Conservation (phyloP, 2,888 invertebrate species). For the Nowickia ferox region DNA sequence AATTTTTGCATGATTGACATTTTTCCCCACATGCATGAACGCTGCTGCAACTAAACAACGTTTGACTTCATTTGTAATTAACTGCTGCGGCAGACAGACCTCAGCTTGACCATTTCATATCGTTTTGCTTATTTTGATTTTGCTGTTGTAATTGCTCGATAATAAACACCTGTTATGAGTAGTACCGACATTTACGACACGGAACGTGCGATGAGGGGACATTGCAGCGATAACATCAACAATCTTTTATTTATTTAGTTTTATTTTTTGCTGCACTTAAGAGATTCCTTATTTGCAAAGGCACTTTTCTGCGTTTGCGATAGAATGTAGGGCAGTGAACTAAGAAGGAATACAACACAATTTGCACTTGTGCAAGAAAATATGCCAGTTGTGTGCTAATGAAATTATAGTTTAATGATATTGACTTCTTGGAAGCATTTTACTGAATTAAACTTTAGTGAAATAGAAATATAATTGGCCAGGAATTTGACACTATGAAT, state of each 20-base stretch:
- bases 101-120: conserved; percentile 18
- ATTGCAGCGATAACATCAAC: background rate
- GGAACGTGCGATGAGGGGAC: background rate
- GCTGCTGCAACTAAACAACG: conserved; percentile 65
- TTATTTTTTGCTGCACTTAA: no score
- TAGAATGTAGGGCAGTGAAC: conserved; percentile 59
- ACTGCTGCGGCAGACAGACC: conserved; percentile 18
- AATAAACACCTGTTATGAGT: conserved; percentile 70
- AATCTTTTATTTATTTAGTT: conserved; percentile 7
- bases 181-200: conserved; percentile 6
- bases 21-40: conserved; percentile 77
- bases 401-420: conserved; percentile 25
- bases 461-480: conserved; percentile 27
- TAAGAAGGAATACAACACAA: conserved; percentile 1
- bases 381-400: conserved; percentile 32
- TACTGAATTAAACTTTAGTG: background rate
- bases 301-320: background rate
- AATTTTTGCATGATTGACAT: conserved; percentile 80
- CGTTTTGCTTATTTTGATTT: conserved; percentile 62
- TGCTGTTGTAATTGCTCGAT: conserved; percentile 66
- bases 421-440: conserved; percentile 26
- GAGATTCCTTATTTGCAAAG: conserved; percentile 39
- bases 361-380: background rate
- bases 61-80: background rate
- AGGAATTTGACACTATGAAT: background rate